Conservation (phyloP, 2,888 invertebrate species). For the Amphipoea oculea region DNA sequence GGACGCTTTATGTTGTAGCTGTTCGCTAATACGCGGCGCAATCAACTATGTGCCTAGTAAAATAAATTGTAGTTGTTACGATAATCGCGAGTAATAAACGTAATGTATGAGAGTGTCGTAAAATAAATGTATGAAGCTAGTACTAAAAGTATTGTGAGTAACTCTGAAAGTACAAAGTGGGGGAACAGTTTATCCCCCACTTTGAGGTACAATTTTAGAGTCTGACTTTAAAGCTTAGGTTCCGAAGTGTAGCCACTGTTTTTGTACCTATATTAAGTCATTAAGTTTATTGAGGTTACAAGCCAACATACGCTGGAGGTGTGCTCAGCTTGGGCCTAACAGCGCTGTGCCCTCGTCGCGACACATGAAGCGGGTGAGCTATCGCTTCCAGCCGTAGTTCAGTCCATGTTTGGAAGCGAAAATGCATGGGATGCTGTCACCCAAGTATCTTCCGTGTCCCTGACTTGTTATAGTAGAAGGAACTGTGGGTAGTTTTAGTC, state of each 20-base stretch:
- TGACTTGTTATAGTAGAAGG: no score
- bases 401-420: background rate
- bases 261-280: background rate
- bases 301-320: background rate
- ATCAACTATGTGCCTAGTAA: slow-evolving; percentile 52
- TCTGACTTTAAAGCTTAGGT: background rate
- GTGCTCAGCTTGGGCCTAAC: background rate
- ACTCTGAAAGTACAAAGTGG: background rate
- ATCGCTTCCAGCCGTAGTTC: background rate
- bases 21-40: slow-evolving; percentile 43
- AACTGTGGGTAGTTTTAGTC: no score
- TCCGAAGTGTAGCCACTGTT: background rate
- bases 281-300: background rate
- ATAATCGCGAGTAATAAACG: slow-evolving; percentile 72
- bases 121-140: slow-evolving; percentile 63
- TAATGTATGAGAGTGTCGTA: slow-evolving; percentile 70
- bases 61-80: slow-evolving; percentile 71
- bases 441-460: no score
- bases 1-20: slow-evolving; percentile 38
- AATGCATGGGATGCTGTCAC: background rate
- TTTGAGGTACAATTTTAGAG: background rate
- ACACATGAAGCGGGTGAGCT: background rate
- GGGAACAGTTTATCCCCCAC: no score
- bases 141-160: slow-evolving; percentile 49
- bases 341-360: background rate